Evolutionary conservation across 1,140 invertebrate genomes (phyloP).

Genomic region (Drosophila leontia): DNA sequence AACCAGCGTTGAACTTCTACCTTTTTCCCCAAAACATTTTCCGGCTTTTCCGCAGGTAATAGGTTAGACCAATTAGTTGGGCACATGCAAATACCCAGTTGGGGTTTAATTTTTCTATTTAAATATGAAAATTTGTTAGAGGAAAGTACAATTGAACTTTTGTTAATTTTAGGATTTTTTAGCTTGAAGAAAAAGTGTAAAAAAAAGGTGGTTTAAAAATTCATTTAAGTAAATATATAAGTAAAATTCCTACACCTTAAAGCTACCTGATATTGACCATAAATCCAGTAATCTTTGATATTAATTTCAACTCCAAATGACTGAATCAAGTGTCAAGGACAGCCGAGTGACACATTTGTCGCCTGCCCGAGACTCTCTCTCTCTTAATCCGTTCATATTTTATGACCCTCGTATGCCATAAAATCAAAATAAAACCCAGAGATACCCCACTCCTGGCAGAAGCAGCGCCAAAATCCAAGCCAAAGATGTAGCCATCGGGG

Average conservation of each 20-base stretch:
- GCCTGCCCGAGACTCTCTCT: conserved; percentile 22
- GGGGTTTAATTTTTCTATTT: conserved; percentile 7
- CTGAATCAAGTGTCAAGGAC: conserved; percentile 18
- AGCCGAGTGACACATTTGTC: conserved; percentile 34
- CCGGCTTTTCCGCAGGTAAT: conserved; percentile 2
- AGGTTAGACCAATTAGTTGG: conserved; percentile 30
- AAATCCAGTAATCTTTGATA: background rate
- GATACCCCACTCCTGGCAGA: conserved; percentile 3
- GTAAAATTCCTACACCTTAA: conserved; percentile 9
- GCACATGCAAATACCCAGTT: background rate
- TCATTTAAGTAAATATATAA: too few species aligned
- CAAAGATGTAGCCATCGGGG: background rate
- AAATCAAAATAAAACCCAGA: conserved; percentile 67
- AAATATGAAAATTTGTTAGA: background rate
- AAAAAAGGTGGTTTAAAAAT: background rate
- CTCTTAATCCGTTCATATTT: conserved; percentile 66
- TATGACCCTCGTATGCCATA: conserved; percentile 65
- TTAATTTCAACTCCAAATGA: conserved; percentile 8
- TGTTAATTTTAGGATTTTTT: background rate
- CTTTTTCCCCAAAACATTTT: conserved; percentile 17
- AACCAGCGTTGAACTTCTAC: conserved; percentile 28
- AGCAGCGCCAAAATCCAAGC: conserved; percentile 15
- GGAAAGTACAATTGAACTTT: background rate
- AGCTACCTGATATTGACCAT: conserved; percentile 12
- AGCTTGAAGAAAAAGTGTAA: background rate